phyloP scores from a whole-genome alignment of 2,113 vertebrate genomes.

The Thalassoma bifasciatum region DNA sequence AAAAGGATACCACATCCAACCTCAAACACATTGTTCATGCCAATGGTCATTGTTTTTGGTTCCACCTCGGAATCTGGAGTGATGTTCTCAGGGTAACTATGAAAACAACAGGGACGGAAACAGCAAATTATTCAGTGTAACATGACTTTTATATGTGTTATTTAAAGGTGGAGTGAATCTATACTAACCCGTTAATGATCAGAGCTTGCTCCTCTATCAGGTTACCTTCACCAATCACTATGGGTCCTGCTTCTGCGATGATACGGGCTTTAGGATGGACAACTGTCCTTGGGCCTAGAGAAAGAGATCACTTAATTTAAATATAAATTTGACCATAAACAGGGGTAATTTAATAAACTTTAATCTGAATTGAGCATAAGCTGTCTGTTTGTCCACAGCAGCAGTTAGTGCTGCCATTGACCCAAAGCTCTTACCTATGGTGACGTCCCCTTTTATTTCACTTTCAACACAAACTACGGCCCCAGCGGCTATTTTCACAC shows the following conservation, averaged over 20 bases:
- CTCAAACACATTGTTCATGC: slow-evolving; percentile 98
- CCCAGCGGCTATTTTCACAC: slow-evolving; percentile 95
- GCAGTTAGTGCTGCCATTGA: not conserved
- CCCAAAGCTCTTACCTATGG: slow-evolving; percentile 88
- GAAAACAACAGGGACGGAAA: not conserved
- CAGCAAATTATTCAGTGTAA: not conserved
- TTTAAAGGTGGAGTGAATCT: not conserved
- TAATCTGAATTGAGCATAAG: not conserved
- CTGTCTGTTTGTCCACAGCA: not conserved
- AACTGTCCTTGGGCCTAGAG: slow-evolving; percentile 91
- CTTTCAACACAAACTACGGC: slow-evolving; percentile 98
- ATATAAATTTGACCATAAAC: not conserved
- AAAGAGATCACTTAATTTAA: not conserved
- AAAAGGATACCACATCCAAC: slow-evolving; percentile 96
- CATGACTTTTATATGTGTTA: not conserved
- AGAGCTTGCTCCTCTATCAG: slow-evolving; percentile 97
- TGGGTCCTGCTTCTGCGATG: slow-evolving; percentile 95
- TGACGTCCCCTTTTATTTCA: slow-evolving; percentile 96
- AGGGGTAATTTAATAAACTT: not conserved
- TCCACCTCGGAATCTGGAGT: slow-evolving; percentile 88
- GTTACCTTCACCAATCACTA: slow-evolving; percentile 97
- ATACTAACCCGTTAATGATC: slow-evolving; percentile 90
- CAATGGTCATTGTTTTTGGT: slow-evolving; percentile 94
- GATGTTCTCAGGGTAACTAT: slow-evolving; percentile 93
- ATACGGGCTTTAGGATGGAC: slow-evolving; percentile 97